These are phyloP conservation scores for Sebastes minor DNA, from an alignment of 2,797 vertebrate species.

Conservation along the genomic window DNA sequence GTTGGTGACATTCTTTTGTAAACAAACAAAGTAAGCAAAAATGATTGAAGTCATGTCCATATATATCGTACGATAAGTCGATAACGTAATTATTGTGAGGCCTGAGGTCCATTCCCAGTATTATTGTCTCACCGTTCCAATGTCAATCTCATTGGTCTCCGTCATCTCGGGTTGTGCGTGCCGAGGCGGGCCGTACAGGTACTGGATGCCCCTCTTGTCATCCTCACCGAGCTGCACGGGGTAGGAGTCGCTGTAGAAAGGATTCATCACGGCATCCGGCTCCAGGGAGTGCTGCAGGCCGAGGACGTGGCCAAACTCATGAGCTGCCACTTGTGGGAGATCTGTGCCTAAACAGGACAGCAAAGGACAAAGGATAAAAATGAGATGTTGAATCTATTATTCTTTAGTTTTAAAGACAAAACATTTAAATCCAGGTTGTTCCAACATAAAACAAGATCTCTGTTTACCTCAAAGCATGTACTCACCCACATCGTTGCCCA, in stretches of 20 bases:
- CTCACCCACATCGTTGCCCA: conserved; percentile 83
- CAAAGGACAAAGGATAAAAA: background rate
- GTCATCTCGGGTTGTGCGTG: background rate
- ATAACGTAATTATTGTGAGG: background rate
- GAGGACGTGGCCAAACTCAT: conserved; percentile 92
- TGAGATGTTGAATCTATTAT: background rate
- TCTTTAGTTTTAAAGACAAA: background rate
- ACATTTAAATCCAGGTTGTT: background rate
- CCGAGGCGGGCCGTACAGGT: conserved; percentile 75
- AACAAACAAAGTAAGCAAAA: background rate
- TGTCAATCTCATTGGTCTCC: conserved; percentile 62
- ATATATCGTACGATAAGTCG: background rate
- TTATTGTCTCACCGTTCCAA: conserved; percentile 48
- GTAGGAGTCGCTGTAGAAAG: conserved; percentile 91
- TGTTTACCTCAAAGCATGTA: background rate
- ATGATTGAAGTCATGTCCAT: background rate
- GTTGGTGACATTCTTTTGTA: background rate
- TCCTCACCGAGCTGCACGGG: conserved; percentile 89
- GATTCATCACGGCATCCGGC: conserved; percentile 91
- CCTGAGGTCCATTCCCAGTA: background rate
- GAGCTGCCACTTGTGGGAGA: conserved; percentile 92
- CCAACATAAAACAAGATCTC: background rate
- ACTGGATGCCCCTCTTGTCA: conserved; percentile 91
- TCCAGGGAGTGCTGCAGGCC: conserved; percentile 91
- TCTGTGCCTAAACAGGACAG: conserved; percentile 85